Conservation (phyloP, 30 jellyfish, hydroid and myxozoan genomes). For the Aurelia coerulea region DNA sequence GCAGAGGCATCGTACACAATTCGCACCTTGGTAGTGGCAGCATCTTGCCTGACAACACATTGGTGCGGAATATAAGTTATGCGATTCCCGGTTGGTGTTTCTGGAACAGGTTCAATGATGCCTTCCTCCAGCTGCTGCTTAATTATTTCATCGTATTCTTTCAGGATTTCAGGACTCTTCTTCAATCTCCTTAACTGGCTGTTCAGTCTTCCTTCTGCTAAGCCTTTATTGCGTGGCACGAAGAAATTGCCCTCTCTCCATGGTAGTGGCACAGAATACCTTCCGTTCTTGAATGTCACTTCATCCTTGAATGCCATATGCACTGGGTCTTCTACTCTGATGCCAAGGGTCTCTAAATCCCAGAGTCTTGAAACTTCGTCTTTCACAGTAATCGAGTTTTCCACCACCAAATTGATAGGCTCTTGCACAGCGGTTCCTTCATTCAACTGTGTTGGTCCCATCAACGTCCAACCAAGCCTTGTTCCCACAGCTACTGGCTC, state of each 20-base stretch:
- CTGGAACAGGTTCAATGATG: too few species aligned
- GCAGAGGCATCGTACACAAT: constrained; percentile 72
- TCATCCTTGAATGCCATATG: constrained; percentile 38
- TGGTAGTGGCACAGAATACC: constrained; percentile 52
- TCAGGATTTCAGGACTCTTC: too few species aligned
- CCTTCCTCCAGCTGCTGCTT: too few species aligned
- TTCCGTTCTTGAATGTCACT: constrained; percentile 8
- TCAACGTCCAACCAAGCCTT: constrained; percentile 52
- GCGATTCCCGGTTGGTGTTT: too few species aligned
- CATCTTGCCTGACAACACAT: constrained; percentile 54
- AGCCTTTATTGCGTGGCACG: constrained; percentile 20
- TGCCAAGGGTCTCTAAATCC: constrained; percentile 58
- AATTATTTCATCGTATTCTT: too few species aligned
- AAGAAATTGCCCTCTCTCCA: constrained; percentile 54
- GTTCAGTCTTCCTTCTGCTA: constrained; percentile 57
- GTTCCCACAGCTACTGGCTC: constrained; percentile 54
- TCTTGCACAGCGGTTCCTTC: background rate
- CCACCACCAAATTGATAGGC: constrained; percentile 29
- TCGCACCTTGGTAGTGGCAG: constrained; percentile 60
- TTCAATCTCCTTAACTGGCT: too few species aligned
- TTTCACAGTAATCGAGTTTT: background rate
- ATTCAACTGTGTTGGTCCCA: constrained; percentile 35
- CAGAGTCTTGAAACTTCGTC: constrained; percentile 49
- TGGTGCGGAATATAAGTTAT: too few species aligned
- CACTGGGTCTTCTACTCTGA: constrained; percentile 43